Evolutionary conservation across 1,140 invertebrate species (phyloP).

Genomic region (Sminthurides bifidus): DNA sequence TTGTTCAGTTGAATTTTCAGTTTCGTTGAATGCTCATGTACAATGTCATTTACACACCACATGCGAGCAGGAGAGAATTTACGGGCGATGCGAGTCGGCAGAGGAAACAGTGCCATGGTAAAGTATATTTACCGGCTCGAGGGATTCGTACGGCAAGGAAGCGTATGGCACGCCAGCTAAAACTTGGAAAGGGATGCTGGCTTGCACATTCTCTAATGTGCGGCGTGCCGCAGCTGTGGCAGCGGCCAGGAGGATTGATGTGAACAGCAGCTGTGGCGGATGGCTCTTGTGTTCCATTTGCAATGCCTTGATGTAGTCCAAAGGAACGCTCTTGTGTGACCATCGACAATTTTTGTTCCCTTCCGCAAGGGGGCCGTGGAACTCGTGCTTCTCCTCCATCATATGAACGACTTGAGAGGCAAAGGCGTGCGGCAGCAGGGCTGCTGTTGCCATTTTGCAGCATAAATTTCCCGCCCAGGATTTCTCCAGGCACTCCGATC

Average conservation of each 20-base stretch:
- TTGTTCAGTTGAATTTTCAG: background rate
- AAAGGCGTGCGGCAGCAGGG: constrained; percentile 17
- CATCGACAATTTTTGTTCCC: constrained; percentile 17
- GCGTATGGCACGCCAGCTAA: constrained; percentile 18
- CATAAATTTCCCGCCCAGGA: background rate
- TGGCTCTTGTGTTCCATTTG: background rate
- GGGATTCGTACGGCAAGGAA: constrained; percentile 8
- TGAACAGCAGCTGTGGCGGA: constrained; percentile 13
- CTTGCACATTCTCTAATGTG: constrained; percentile 9
- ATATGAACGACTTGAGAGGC: constrained; percentile 13
- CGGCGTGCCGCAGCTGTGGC: background rate
- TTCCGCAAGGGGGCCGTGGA: constrained; percentile 15
- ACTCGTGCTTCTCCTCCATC: constrained; percentile 8
- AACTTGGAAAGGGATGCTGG: constrained; percentile 15
- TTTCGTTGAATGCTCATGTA: background rate
- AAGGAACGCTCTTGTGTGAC: constrained; percentile 6
- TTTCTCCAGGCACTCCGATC: background rate
- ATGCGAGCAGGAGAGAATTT: background rate
- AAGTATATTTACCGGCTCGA: constrained; percentile 4
- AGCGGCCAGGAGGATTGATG: constrained; percentile 16
- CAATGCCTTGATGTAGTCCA: constrained; percentile 19
- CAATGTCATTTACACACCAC: background rate
- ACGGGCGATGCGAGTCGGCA: background rate
- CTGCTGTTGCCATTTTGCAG: background rate
- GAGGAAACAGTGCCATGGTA: background rate